Evolutionary conservation across 2,888 invertebrate genomes (phyloP).

Genomic region (Anticlea derivata): DNA sequence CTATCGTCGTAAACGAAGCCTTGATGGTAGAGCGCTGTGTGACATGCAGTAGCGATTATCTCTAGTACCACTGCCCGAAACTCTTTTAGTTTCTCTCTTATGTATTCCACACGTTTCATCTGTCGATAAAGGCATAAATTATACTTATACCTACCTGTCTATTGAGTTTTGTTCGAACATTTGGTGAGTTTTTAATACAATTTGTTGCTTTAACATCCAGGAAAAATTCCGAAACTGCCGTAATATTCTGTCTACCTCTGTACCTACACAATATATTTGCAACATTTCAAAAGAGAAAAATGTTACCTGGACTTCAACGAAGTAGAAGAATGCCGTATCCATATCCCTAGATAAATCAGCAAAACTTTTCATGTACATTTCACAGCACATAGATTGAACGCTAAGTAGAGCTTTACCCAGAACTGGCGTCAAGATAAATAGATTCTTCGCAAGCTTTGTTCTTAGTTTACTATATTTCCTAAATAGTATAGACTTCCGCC

Average conservation of each 20-base stretch:
- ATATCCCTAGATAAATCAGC: constrained; percentile 80
- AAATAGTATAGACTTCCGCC: constrained; percentile 89
- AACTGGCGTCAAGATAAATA: constrained; percentile 89
- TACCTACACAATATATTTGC: no score
- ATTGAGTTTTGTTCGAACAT: no score
- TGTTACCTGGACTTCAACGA: constrained; percentile 87
- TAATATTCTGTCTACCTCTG: no score
- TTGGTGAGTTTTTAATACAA: no score
- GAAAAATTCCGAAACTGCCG: no score
- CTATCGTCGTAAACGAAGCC: constrained; percentile 92
- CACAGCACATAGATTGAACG: constrained; percentile 87
- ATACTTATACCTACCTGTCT: no score
- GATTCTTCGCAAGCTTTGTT: constrained; percentile 85
- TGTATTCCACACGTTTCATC: constrained; percentile 76
- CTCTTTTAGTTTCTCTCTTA: constrained; percentile 60
- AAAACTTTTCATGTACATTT: constrained; percentile 85
- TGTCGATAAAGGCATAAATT: constrained; percentile 44
- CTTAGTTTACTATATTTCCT: constrained; percentile 86
- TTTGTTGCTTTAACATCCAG: no score
- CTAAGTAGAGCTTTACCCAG: constrained; percentile 88
- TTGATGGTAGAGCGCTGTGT: constrained; percentile 88
- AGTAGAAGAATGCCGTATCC: constrained; percentile 86
- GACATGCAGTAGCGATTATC: constrained; percentile 85
- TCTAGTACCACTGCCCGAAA: constrained; percentile 72
- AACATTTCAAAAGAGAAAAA: no score